phyloP scores from a whole-genome alignment of 2,113 vertebrate species.

The Protobothrops flavoviridis region DNA sequence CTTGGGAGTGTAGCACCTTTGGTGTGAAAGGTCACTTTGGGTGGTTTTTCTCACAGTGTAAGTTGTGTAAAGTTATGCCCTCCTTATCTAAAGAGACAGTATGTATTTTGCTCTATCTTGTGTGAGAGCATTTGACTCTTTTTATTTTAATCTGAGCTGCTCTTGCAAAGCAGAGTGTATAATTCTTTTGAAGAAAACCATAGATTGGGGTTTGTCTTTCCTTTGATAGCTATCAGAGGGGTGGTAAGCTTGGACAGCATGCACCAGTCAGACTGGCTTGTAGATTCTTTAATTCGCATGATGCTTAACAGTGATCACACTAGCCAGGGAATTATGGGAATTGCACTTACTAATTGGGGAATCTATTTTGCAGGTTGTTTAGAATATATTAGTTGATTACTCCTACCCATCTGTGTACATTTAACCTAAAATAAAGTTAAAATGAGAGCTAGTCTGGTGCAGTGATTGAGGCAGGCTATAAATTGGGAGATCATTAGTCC shows the following conservation, averaged over 20 bases:
- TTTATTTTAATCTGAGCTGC: not conserved
- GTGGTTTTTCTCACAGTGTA: slow-evolving; percentile 24
- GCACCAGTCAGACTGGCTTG: not conserved
- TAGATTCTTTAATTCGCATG: not conserved
- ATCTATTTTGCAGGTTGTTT: not conserved
- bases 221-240: not conserved
- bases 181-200: not conserved
- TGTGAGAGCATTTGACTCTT: not conserved
- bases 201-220: not conserved
- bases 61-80: not conserved
- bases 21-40: not conserved
- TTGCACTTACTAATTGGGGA: not conserved
- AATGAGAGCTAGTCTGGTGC: not conserved
- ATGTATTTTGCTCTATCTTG: not conserved
- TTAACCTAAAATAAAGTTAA: not conserved
- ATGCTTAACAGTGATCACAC: not conserved
- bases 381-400: not conserved
- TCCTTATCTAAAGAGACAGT: not conserved
- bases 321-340: not conserved
- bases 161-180: not conserved
- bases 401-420: not conserved
- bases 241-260: not conserved
- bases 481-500: not conserved
- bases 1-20: not conserved
- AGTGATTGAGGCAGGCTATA: not conserved